Base-by-base conservation (phyloP, 2,797 vertebrate species). In the Spondyliosoma cantharus region DNA sequence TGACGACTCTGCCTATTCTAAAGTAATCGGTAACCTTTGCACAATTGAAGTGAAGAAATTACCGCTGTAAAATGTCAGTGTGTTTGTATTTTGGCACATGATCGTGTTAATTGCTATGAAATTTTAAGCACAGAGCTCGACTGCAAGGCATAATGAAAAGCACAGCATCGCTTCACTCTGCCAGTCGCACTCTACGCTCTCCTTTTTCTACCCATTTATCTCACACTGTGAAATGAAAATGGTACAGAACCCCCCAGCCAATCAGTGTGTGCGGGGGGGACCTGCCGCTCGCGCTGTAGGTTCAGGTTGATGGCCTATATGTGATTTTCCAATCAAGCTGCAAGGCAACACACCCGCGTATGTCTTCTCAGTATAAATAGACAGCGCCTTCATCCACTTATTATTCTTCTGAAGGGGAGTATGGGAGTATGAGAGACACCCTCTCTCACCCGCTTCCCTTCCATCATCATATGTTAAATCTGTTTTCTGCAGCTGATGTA, bases 261-360 rank as follows among this genome's bases (percentile, higher is more conserved):
- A 72, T 89, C 78, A 70, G 29, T 57, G 56, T 29, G 74, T 19
- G 50, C 27, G 46, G 2, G 37, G 16, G 57, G 58, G 64, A 68
- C 57, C 71, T 76, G 69, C 69, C 12, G 22, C 63, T 76, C 53
- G 71, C 71, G 7, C 82, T 78, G 80, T 67, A 68, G 80, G 59
- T 80, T 82, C 67, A 81, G 70, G 75, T 76, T 76, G 81, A 90
- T 77, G 76, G 78, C 82, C 71, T 86, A 61, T 84, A 80, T 86
- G 89, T 86, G 88, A 82, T 84, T 91, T 91, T 90, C 84, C 86
- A 90, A 89, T 92, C 85, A 86, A 82, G 75, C 84, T 71, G 37
- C 17, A 58, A 84, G 76, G 66, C 81, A 82, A 85, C 72, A 67
- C 65, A 82, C 69, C 57, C 60, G 27, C 53, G 19, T 78, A 76